Evolutionary conservation across 2,797 vertebrate genomes (phyloP), one percentile per base, ranked within the genome.

Genomic region (Trachurus trachurus): DNA sequence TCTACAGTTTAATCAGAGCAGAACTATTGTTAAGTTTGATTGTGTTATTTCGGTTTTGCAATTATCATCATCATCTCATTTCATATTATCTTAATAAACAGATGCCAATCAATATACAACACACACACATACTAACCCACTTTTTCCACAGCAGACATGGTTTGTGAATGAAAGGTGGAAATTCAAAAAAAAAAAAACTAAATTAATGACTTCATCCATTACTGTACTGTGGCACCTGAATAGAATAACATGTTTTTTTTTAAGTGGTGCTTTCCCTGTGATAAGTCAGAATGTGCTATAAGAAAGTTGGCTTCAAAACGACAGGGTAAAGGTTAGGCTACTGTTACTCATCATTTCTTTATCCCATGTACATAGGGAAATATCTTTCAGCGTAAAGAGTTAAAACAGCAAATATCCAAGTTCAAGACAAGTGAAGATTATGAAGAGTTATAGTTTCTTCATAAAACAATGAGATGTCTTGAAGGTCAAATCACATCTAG

Each of bases 1-100:
- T 53, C 8, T 15, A 50, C 50, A 49, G 62, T 68, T 72, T 47
- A 56, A 60, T 74, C 15, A 40, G 21, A 66, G 37, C 59, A 73
- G 59, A 66, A 44, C 5, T 6, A 61, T 21, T 66, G 10, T 49
- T 9, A 11, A 34, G 9, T 80, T 66, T 76, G 0, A 80, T 50
- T 61, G 2, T 58, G 53, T 19, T 52, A 6, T 6, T 66, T 65
- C 67, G n/a, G 2, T 8, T 56, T 71, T 11, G 22, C 10, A 5
- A 6, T 45, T 13, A 56, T 16, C 34, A 56, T 16, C 34, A 56
- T 22, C 34, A 13, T 50, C 34, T 53, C 4, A n/a, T 49, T 1
- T 7, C 10, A 37, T 37, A 37, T 37, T 37, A 37, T 8, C 34
- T 37, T 37, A 37, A 37, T 37, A 37, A 37, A 63, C 56, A 54